Evolutionary conservation across 1,140 invertebrate species (phyloP).

Genomic region (Brachionus manjavacas): DNA sequence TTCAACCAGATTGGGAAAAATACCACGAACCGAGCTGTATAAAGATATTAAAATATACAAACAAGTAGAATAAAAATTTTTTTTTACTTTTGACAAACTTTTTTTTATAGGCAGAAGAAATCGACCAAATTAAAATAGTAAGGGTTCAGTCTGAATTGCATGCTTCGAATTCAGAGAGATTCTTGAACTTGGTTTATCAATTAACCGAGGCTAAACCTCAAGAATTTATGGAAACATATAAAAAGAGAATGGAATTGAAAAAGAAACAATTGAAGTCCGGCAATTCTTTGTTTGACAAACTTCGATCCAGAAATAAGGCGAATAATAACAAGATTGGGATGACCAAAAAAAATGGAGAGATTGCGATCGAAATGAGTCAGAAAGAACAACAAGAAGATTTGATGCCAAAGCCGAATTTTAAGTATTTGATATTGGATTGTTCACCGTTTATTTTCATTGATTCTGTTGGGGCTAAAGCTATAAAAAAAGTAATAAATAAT

Average conservation of each 20-base stretch:
- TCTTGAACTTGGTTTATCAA: neutral
- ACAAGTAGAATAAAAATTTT: neutral
- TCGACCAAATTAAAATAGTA: neutral
- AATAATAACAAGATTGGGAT: no score
- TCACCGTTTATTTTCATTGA: constrained; percentile 27
- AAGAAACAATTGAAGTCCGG: neutral
- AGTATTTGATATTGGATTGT: constrained; percentile 32
- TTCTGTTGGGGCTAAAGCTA: constrained; percentile 22
- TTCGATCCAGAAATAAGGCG: neutral
- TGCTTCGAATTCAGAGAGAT: neutral
- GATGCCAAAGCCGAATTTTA: neutral
- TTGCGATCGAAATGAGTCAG: neutral
- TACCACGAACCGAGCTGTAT: constrained; percentile 42
- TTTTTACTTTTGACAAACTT: neutral
- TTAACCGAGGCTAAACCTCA: neutral
- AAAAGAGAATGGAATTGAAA: neutral
- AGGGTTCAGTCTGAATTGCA: neutral
- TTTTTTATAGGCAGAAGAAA: neutral
- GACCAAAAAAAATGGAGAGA: neutral
- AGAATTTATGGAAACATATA: neutral
- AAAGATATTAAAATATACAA: constrained; percentile 37
- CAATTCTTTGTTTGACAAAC: neutral
- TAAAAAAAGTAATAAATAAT: neutral
- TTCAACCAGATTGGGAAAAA: constrained; percentile 38
- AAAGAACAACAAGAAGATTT: neutral